Evolutionary conservation across 92 coral and sea anemone species (phyloP).

Genomic region (Zoanthus sansibaricus): DNA sequence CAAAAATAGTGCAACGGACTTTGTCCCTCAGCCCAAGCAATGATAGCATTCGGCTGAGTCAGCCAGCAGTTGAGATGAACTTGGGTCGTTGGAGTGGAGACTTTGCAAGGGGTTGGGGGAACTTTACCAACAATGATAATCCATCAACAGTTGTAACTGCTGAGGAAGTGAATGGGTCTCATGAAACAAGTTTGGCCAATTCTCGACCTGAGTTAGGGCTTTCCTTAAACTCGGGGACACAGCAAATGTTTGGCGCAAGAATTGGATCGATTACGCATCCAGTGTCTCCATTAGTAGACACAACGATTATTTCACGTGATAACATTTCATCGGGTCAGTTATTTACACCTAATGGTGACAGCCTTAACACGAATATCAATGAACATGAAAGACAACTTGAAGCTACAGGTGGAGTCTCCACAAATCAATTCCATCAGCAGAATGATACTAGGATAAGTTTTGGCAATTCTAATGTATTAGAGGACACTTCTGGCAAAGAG

Average conservation of each 20-base stretch:
- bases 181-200: neutral
- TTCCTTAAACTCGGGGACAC: neutral
- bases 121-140: slow-evolving; percentile 46
- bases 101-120: slow-evolving; percentile 58
- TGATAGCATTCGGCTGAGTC: slow-evolving; percentile 62
- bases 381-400: neutral
- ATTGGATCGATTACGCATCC: neutral
- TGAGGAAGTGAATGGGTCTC: slow-evolving; percentile 31
- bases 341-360: neutral
- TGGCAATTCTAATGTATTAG: neutral
- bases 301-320: neutral
- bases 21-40: slow-evolving; percentile 47
- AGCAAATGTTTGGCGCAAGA: neutral
- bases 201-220: slow-evolving; percentile 1
- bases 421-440: neutral
- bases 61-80: slow-evolving; percentile 68
- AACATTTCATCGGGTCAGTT: neutral
- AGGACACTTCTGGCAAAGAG: neutral
- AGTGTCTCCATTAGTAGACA: neutral
- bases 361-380: neutral
- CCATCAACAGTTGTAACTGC: slow-evolving; percentile 47
- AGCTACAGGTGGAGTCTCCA: neutral
- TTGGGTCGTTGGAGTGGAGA: slow-evolving; percentile 53
- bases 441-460: neutral
- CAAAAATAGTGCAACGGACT: slow-evolving; percentile 48